phyloP scores from a whole-genome alignment of 2,797 vertebrate genomes.

The Helostoma temminkii region DNA sequence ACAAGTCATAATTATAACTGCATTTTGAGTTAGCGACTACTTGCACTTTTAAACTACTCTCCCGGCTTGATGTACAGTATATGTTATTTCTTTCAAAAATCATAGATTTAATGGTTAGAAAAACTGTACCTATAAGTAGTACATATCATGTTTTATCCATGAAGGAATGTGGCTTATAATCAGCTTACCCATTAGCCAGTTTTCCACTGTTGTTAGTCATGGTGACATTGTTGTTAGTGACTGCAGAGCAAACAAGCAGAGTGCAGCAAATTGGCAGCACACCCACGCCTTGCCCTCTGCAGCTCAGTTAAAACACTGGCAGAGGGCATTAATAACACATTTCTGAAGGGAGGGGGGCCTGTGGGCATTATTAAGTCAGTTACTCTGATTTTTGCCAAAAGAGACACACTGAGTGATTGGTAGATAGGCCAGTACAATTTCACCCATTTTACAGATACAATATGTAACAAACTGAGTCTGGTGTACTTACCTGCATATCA shows the following conservation, averaged over 20 bases:
- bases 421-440: neutral
- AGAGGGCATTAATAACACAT: slow-evolving; percentile 61
- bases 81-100: slow-evolving; percentile 3
- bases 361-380: slow-evolving; percentile 34
- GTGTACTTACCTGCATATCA: neutral
- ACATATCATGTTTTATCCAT: slow-evolving; percentile 61
- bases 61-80: neutral
- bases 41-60: neutral
- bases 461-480: neutral
- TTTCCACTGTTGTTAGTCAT: slow-evolving; percentile 71
- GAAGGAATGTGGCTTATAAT: slow-evolving; percentile 66
- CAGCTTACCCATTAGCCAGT: slow-evolving; percentile 62
- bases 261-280: slow-evolving; percentile 62
- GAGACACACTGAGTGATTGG: neutral
- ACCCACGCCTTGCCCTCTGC: slow-evolving; percentile 71
- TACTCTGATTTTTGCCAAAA: neutral
- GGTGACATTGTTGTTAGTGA: slow-evolving; percentile 69
- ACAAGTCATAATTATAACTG: neutral
- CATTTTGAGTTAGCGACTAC: neutral
- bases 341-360: slow-evolving; percentile 24
- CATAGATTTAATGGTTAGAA: slow-evolving; percentile 19
- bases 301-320: slow-evolving; percentile 49
- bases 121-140: slow-evolving; percentile 35
- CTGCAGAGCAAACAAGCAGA: slow-evolving; percentile 68
- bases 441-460: neutral